These are phyloP conservation scores for Mola mola DNA, from an alignment of 2,113 vertebrate species.

Conservation along the genomic window DNA sequence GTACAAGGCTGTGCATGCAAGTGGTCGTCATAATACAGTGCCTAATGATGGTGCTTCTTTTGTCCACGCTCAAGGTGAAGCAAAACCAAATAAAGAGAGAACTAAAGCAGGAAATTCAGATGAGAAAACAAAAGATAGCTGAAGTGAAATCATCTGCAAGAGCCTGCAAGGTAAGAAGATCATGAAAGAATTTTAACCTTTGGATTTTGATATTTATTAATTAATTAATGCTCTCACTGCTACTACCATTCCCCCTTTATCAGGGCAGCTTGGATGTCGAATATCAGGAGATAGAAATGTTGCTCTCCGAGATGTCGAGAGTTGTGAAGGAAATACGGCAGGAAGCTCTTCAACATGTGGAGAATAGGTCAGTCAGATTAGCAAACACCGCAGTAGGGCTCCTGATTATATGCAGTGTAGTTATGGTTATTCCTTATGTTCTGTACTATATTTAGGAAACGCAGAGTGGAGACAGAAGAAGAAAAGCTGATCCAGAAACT, in stretches of 20 bases:
- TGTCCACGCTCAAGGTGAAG: conserved; percentile 14
- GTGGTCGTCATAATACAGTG: no score
- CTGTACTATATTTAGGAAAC: conserved; percentile 35
- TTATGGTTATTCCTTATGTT: no score
- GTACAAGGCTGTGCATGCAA: no score
- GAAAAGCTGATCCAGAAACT: conserved; percentile 37
- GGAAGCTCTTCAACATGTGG: conserved; percentile 55
- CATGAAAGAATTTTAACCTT: accelerated
- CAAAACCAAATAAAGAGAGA: conserved; percentile 17
- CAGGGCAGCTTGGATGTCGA: conserved; percentile 64
- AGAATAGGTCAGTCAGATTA: conserved; percentile 51
- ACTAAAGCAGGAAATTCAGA: conserved; percentile 37
- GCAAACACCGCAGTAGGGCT: no score
- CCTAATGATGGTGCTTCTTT: not conserved
- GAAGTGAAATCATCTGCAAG: conserved; percentile 47
- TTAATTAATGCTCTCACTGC: accelerated
- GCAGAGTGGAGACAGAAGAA: conserved; percentile 30
- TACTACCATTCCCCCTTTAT: no score
- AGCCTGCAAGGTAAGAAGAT: conserved; percentile 59
- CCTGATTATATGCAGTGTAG: no score
- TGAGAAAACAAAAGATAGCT: conserved; percentile 42
- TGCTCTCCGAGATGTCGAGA: conserved; percentile 53
- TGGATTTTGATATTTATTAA: not conserved
- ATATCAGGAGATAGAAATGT: conserved; percentile 54
- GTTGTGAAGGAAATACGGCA: conserved; percentile 42